Conservation (phyloP, 2,113 vertebrate species). For the Sitta europaea region DNA sequence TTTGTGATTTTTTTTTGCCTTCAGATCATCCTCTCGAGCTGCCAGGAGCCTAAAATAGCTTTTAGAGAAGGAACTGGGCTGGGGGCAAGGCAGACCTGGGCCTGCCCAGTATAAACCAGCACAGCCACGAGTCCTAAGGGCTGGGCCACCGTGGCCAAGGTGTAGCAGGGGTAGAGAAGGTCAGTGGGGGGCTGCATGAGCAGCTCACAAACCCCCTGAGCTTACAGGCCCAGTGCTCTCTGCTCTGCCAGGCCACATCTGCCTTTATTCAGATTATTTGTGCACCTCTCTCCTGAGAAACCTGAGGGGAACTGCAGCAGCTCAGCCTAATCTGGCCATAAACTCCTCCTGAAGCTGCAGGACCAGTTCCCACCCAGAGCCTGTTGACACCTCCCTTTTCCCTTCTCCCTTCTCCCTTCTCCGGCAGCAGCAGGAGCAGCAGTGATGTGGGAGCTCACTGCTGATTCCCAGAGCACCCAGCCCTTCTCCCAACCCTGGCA, state of each 20-base stretch:
- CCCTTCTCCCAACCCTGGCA: neutral
- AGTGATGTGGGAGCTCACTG: fast-evolving
- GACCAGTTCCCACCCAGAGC: neutral
- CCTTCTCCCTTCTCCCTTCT: neutral
- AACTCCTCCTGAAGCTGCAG: neutral
- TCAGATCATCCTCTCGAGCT: neutral
- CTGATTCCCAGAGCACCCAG: fast-evolving
- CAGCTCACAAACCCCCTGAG: neutral
- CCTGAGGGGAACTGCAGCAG: neutral
- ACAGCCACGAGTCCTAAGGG: neutral
- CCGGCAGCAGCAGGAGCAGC: neutral
- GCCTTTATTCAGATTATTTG: neutral
- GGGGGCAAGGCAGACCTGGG: neutral
- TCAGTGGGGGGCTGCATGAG: neutral
- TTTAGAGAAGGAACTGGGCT: neutral
- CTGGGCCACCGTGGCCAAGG: neutral
- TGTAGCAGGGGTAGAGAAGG: fast-evolving
- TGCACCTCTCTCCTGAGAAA: neutral
- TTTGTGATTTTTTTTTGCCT: no score
- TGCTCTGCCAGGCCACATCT: neutral
- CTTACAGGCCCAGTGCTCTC: neutral
- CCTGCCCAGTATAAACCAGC: neutral
- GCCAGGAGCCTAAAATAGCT: conserved; percentile 15
- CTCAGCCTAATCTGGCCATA: neutral
- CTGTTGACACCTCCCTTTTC: neutral